A percentile compares a stretch with the other conserved stretches of the same genome.
Conservation (phyloP, 2,888 invertebrate genomes). For the Lamproptera curius region DNA sequence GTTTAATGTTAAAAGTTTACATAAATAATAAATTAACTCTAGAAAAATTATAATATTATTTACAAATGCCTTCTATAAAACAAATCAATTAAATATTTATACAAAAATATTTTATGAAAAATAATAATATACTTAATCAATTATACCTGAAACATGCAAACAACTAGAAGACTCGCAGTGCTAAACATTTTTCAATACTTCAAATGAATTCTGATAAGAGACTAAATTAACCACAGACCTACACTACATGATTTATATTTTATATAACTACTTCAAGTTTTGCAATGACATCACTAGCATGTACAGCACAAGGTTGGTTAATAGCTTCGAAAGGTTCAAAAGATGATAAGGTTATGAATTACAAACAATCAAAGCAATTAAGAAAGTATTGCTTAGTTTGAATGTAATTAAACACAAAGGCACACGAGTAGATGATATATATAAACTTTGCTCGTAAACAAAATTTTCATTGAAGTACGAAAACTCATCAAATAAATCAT, state of each 20-base stretch:
- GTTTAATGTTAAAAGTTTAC: too few relatives aligned
- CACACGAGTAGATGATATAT: constrained; percentile 13
- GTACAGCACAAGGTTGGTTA: not conserved
- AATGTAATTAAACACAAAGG: constrained; percentile 13
- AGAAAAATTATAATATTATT: too few relatives aligned
- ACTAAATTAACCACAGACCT: not conserved
- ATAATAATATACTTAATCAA: not conserved
- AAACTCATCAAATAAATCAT: constrained; percentile 3
- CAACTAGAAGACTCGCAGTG: constrained; percentile 1
- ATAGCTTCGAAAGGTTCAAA: too few relatives aligned
- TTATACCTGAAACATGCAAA: constrained; percentile 14
- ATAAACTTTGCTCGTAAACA: constrained; percentile 15
- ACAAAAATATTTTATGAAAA: not conserved
- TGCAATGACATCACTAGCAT: not conserved
- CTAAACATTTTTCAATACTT: constrained; percentile 3
- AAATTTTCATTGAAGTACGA: constrained; percentile 2
- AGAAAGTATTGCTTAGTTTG: constrained; percentile 10
- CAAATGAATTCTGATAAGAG: not conserved
- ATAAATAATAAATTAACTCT: too few relatives aligned
- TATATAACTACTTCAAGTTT: constrained; percentile 13
- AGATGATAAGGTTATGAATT: too few relatives aligned
- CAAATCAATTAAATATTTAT: not conserved
- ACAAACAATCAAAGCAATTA: constrained; percentile 4
- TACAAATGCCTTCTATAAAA: not conserved
- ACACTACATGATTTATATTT: constrained; percentile 1